phyloP scores from a whole-genome alignment of 2,888 invertebrate species.

The Drosophila mimetica region DNA sequence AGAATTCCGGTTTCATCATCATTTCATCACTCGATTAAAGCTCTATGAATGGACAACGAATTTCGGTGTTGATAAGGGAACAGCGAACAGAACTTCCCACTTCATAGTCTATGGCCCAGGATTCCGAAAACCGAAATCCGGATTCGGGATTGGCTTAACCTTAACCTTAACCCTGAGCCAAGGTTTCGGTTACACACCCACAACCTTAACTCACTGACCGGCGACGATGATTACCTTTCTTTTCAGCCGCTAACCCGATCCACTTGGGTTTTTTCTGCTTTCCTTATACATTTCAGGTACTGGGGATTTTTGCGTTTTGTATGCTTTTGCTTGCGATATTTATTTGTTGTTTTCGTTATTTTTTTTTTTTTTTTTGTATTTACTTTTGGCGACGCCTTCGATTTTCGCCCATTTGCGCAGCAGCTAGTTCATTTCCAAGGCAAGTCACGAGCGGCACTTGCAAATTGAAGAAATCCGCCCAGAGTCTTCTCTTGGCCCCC shows the following conservation, averaged over 20 bases:
- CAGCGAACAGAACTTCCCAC: background rate
- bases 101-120: background rate
- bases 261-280: constrained; percentile 1
- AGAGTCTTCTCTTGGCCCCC: constrained; percentile 23
- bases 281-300: constrained; percentile 5
- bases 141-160: background rate
- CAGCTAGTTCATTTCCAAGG: constrained; percentile 62
- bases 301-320: background rate
- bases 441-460: constrained; percentile 75
- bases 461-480: constrained; percentile 65
- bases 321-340: background rate
- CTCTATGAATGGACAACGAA: background rate
- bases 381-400: constrained; percentile 41
- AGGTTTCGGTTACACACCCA: background rate
- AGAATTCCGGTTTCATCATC: background rate
- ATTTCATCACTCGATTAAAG: background rate
- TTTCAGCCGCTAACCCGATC: background rate
- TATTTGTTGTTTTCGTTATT: constrained; percentile 3
- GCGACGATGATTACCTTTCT: background rate
- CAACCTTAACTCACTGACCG: background rate
- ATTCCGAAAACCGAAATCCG: background rate
- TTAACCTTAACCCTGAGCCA: background rate
- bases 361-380: constrained; percentile 8
- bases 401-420: constrained; percentile 39
- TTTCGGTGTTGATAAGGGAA: background rate